These are phyloP conservation scores for Zoanthus gigantus DNA, from an alignment of 92 coral and sea anemone genomes.

Conservation along the genomic window DNA sequence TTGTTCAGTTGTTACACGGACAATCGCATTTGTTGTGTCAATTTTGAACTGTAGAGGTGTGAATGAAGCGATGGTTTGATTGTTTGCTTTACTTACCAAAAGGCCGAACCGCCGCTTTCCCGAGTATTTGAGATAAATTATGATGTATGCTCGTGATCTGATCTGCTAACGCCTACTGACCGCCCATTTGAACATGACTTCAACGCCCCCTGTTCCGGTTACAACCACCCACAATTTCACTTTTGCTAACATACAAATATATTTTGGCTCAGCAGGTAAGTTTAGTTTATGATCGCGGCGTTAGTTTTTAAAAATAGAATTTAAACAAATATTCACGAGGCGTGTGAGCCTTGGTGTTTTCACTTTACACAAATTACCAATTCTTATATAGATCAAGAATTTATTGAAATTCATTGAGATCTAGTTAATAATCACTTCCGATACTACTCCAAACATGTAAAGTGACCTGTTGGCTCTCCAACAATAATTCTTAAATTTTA, in stretches of 20 bases:
- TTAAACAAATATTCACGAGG: neutral
- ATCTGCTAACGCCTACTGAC: slow-evolving; percentile 81
- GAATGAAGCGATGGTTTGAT: slow-evolving; percentile 33
- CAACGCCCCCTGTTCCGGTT: slow-evolving; percentile 84
- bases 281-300: slow-evolving; percentile 10
- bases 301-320: slow-evolving; percentile 10
- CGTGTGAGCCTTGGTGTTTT: neutral
- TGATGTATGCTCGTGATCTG: slow-evolving; percentile 71
- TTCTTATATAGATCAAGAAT: slow-evolving; percentile 35
- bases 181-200: slow-evolving; percentile 92
- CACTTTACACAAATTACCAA: slow-evolving; percentile 6
- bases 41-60: slow-evolving; percentile 32
- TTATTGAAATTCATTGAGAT: slow-evolving; percentile 55
- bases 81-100: slow-evolving; percentile 29
- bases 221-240: slow-evolving; percentile 77
- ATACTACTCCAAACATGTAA: slow-evolving; percentile 89
- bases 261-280: slow-evolving; percentile 33
- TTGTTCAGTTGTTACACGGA: neutral
- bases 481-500: slow-evolving; percentile 25
- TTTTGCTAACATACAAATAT: slow-evolving; percentile 36
- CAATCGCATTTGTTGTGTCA: slow-evolving; percentile 43
- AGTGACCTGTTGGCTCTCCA: slow-evolving; percentile 63
- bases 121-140: slow-evolving; percentile 43
- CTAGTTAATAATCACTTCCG: slow-evolving; percentile 84
- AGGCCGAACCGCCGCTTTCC: slow-evolving; percentile 27